These are phyloP conservation scores for Aethina tumida DNA, from an alignment of 1,140 invertebrate genomes.

Conservation along the genomic window DNA sequence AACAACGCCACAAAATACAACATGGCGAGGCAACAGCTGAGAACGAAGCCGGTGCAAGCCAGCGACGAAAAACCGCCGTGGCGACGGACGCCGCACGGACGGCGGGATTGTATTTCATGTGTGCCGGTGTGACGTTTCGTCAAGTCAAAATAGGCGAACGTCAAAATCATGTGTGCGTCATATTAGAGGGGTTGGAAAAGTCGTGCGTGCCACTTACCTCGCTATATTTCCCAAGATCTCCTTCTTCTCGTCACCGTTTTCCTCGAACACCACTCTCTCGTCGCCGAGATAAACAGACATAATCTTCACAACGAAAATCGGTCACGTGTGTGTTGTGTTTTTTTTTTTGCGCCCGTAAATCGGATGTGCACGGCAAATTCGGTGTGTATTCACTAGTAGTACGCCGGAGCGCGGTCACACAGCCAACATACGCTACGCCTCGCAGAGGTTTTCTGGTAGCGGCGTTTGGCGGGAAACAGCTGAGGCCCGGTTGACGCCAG, in stretches of 20 bases:
- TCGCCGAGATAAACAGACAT: conserved; percentile 29
- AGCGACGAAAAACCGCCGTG: conserved; percentile 1
- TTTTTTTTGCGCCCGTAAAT: too few species aligned
- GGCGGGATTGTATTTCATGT: conserved; percentile 1
- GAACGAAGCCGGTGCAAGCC: too few species aligned
- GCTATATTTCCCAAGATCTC: conserved; percentile 26
- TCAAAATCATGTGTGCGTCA: conserved; percentile 30
- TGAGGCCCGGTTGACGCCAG: conserved; percentile 43
- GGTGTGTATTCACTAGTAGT: conserved; percentile 14
- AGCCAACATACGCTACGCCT: conserved; percentile 36
- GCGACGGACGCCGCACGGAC: not conserved
- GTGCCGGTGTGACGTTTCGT: conserved; percentile 5
- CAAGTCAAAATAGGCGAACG: conserved; percentile 22
- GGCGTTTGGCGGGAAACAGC: conserved; percentile 57
- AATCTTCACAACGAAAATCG: too few species aligned
- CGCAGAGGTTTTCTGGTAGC: conserved; percentile 48
- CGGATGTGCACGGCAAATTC: too few species aligned
- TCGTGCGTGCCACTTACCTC: conserved; percentile 23
- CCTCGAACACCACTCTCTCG: conserved; percentile 24
- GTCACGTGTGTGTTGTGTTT: too few species aligned
- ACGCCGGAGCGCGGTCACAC: conserved; percentile 29
- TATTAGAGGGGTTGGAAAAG: conserved; percentile 23
- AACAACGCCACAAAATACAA: conserved; percentile 20
- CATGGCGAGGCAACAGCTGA: conserved; percentile 23
- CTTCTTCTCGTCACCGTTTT: conserved; percentile 23